Evolutionary conservation across 1,140 invertebrate species (phyloP).

Genomic region (Trissolcus basalis): DNA sequence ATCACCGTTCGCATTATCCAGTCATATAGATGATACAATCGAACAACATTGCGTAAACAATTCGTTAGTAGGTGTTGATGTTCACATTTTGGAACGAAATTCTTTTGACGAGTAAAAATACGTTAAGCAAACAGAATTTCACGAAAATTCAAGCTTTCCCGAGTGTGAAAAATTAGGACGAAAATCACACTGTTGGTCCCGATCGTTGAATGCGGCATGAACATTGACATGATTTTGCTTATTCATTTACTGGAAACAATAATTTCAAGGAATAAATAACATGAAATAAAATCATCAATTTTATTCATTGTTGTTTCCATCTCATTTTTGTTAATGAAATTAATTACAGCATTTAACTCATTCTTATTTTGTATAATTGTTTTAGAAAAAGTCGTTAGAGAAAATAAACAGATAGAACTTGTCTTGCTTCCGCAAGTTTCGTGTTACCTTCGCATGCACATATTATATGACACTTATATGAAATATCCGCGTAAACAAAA

Average conservation of each 20-base stretch:
- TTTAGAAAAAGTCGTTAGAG: slow-evolving; percentile 15
- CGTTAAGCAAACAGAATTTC: slow-evolving; percentile 31
- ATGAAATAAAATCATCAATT: too few relatives aligned
- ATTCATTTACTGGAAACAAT: neutral
- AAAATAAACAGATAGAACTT: slow-evolving; percentile 48
- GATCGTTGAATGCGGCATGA: neutral
- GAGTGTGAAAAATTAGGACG: slow-evolving; percentile 9
- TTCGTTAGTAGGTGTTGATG: slow-evolving; percentile 20
- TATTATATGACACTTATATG: slow-evolving; percentile 41
- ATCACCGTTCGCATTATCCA: too few relatives aligned
- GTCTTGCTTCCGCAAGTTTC: slow-evolving; percentile 46
- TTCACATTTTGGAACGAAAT: slow-evolving; percentile 14
- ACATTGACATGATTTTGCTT: too few relatives aligned
- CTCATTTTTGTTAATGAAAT: slow-evolving; percentile 21
- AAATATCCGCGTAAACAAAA: slow-evolving; percentile 33
- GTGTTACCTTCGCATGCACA: slow-evolving; percentile 27
- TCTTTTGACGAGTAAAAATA: slow-evolving; percentile 28
- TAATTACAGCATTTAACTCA: slow-evolving; percentile 25
- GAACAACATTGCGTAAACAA: slow-evolving; percentile 3
- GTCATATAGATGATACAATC: too few relatives aligned
- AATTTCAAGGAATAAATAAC: neutral
- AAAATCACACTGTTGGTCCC: slow-evolving; percentile 19
- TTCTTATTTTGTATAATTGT: slow-evolving; percentile 36
- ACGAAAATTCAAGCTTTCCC: slow-evolving; percentile 18
- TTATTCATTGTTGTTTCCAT: too few relatives aligned